A percentile compares a stretch with the other conserved stretches of the same genome.
Evolutionary conservation across 2,113 vertebrate genomes (phyloP).

Genomic region (Chloebia gouldiae): DNA sequence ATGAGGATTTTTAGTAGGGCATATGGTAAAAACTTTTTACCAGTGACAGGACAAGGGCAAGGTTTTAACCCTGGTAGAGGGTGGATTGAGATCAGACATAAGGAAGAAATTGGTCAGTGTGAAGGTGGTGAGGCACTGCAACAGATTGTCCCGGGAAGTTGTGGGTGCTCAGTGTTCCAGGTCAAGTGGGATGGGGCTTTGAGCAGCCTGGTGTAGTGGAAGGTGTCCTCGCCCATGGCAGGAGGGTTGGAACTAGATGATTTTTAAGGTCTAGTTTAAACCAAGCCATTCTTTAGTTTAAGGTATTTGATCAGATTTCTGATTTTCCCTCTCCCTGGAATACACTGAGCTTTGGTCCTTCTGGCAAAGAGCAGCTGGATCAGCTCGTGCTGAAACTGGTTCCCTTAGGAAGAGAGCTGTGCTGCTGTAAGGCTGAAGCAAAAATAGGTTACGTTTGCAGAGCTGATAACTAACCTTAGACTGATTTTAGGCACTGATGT

Average conservation of each 20-base stretch:
- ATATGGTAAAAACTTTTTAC: not conserved
- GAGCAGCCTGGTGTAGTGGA: not conserved
- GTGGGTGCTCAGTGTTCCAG: not conserved
- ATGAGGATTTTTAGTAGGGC: not conserved
- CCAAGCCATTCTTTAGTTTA: not conserved
- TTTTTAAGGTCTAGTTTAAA: not conserved
- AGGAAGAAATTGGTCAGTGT: accelerated
- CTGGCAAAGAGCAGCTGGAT: not conserved
- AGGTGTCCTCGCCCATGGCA: not conserved
- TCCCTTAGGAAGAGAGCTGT: not conserved
- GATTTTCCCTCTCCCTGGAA: not conserved
- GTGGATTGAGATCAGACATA: accelerated
- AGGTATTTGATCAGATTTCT: not conserved
- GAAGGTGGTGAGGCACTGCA: not conserved
- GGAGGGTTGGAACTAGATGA: not conserved
- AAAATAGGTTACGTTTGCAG: not conserved
- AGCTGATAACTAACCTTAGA: not conserved
- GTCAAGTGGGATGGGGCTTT: not conserved
- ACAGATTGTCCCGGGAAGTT: not conserved
- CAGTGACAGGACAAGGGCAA: accelerated
- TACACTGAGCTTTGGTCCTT: not conserved
- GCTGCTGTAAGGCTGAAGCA: not conserved
- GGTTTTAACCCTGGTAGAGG: not conserved
- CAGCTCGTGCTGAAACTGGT: not conserved
- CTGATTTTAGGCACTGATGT: not conserved